Base-by-base conservation (phyloP, 2,888 invertebrate genomes). In the Furcula furcula region DNA sequence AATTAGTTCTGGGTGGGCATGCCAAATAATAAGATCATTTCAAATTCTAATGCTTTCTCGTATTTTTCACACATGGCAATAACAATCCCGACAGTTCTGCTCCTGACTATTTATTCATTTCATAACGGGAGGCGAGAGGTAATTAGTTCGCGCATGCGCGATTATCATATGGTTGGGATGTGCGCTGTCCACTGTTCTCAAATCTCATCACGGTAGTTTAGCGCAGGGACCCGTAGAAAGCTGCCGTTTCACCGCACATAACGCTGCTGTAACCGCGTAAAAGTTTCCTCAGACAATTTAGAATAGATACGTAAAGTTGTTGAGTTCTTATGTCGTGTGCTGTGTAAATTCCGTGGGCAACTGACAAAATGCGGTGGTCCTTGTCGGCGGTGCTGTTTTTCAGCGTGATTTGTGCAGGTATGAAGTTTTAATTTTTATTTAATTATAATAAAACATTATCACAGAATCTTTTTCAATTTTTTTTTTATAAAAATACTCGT, bases 91-190 rank as follows among this genome's bases (percentile, higher is more conserved):
- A n/a, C n/a, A n/a, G n/a, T n/a, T n/a, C n/a, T n/a, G n/a, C n/a
- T n/a, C n/a, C n/a, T n/a, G n/a, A n/a, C n/a, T n/a, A n/a, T n/a
- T n/a, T n/a, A n/a, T n/a, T n/a, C 7, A 9, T 21, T 21, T 21
- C 21, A 21, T 21, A 7, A 9, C 4, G 7, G 4, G 3, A 21
- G 3, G 29, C 32, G 46, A 27, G 46, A 55, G 57, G 58, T 54
- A 55, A 48, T 44, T 37, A 47, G 47, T 45, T 59, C 42, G 73
- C 82, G 79, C 80, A 80, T 79, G 82, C 82, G 82, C 74, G 70
- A 65, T 64, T 69, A 49, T 26, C 14, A 26, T 7, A 54, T 70
- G 70, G 71, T 71, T 56, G 55, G 39, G 55, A 56, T 46, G 57
- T 54, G 54, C 56, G 51, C 1, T 47, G 47, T 37, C 53, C 55